Evolutionary conservation across 2,797 vertebrate species (phyloP), one percentile per base, ranked within the genome.

Genomic region (Argentina silus): DNA sequence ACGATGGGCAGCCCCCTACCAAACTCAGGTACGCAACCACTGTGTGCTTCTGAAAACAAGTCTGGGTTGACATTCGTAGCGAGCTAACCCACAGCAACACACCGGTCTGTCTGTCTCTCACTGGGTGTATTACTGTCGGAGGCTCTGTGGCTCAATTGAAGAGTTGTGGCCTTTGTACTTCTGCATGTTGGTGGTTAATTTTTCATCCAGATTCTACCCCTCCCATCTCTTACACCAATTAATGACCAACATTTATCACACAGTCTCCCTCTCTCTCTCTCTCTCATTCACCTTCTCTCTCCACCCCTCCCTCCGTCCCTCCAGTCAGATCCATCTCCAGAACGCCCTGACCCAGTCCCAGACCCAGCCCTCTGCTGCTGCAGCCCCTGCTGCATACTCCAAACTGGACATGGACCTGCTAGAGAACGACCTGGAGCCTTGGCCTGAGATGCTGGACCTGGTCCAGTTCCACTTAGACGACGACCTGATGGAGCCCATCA

Each of bases 371-470:
- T 60, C 79, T 27, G 8, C 45, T 2, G 97, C 86, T 93, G 92
- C 93, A 6, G 87, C 95, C 69, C 93, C 90, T 4, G 84, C 93
- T n/a, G n/a, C n/a, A 61, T 93, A 96, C 78, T 96, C 96, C 85
- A 94, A 94, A 78, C 88, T 94, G 85, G 95, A 96, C 82, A 88
- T 96, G 62, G 94, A 95, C 82, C 93, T 95, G 83, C 95, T 96
- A 66, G 94, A 95, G 87, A 92, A 92, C 67, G 91, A 95, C 82
- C 92, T 86, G 0, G 83, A 92, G 3, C 93, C 91, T 0, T 93
- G 95, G 66, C 87, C 93, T 42, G 96, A 96, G 85, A 94, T 96
- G 88, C 95, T 95, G 7, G 94, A 95, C 48, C 91, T 95, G 64
- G 95, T 95, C 75, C 94, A 96, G 82, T 92, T 92, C 81, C 93